Conservation (phyloP, 2,888 invertebrate genomes). For the Thysanoteuthis rhombus region DNA sequence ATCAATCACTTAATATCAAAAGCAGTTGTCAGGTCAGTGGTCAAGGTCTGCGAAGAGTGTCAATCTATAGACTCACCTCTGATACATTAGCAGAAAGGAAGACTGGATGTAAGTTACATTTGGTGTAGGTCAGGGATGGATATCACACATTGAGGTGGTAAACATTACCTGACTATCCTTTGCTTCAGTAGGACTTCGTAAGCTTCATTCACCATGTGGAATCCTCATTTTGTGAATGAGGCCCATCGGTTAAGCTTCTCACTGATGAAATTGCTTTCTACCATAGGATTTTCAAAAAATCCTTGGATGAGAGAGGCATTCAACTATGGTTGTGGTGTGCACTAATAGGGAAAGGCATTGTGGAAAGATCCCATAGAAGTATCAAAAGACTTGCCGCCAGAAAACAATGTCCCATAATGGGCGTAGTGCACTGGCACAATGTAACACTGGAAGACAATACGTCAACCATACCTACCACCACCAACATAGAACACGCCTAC, state of each 20-base stretch:
- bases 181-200: neutral
- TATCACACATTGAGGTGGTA: neutral
- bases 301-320: neutral
- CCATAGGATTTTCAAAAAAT: neutral
- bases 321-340: neutral
- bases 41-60: too few species aligned
- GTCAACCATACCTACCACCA: neutral
- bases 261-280: neutral
- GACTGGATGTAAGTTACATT: neutral
- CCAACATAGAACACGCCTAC: neutral
- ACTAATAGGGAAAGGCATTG: neutral
- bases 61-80: too few species aligned
- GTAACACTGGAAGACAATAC: neutral
- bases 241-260: neutral
- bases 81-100: too few species aligned
- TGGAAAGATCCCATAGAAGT: neutral
- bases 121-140: neutral
- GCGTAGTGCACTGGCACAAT: neutral
- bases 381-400: neutral
- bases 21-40: too few species aligned
- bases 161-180: neutral
- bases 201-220: neutral
- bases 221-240: neutral
- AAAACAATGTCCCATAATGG: neutral
- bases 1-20: too few species aligned